Evolutionary conservation across 2,888 invertebrate genomes (phyloP).

Genomic region (Dorcus hopei): DNA sequence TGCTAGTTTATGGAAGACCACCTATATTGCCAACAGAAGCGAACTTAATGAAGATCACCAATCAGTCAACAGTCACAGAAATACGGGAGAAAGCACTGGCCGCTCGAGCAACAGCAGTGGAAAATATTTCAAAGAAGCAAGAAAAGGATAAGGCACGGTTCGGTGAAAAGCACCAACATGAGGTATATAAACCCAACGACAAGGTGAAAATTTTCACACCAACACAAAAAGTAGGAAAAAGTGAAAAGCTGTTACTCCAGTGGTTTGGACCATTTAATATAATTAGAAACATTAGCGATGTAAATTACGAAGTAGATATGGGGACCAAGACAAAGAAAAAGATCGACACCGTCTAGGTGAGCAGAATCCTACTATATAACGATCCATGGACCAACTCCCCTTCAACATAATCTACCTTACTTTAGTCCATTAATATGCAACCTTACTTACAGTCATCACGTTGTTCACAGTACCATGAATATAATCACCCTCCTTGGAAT

Average conservation of each 20-base stretch:
- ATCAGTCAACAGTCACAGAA: slow-evolving; percentile 7
- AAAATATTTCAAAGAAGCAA: slow-evolving; percentile 21
- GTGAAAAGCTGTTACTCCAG: slow-evolving; percentile 21
- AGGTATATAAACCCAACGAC: slow-evolving; percentile 22
- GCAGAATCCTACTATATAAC: too few species aligned
- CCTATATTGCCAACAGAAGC: background rate
- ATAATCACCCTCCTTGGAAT: too few species aligned
- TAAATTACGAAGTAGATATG: too few species aligned
- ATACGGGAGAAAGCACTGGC: slow-evolving; percentile 9
- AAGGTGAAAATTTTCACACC: slow-evolving; percentile 29
- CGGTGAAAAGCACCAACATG: slow-evolving; percentile 24
- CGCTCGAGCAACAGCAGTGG: slow-evolving; percentile 12
- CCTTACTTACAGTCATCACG: too few species aligned
- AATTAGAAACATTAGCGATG: too few species aligned
- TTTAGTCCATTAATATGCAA: too few species aligned
- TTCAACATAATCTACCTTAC: too few species aligned
- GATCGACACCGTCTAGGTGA: too few species aligned
- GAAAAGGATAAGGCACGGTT: slow-evolving; percentile 26
- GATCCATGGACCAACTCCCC: too few species aligned
- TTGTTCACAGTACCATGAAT: too few species aligned
- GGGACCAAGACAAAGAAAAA: too few species aligned
- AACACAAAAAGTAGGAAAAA: slow-evolving; percentile 25
- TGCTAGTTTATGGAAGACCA: background rate
- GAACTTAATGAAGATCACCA: slow-evolving; percentile 5
- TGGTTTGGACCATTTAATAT: too few species aligned